Evolutionary conservation across 2,113 vertebrate genomes (phyloP), one percentile per base, ranked within the genome.

Genomic region (Colossoma macropomum): DNA sequence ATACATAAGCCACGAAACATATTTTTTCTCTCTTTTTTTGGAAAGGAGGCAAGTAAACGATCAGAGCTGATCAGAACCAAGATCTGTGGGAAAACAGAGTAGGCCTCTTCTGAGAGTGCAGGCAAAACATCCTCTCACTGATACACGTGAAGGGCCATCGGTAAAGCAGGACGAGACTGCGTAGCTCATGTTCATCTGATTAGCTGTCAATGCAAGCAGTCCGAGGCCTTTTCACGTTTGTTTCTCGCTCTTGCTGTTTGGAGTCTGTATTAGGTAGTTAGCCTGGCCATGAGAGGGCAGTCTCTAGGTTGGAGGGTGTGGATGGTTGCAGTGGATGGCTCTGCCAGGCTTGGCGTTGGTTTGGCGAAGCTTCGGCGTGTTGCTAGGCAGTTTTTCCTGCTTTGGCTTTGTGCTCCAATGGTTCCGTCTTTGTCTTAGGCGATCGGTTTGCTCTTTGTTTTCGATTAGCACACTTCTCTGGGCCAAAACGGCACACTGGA

Each of bases 1-100:
- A 93, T 92, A 92, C 90, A 88, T 87, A 88, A 87, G 83, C 89
- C 87, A 84, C 89, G 75, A 85, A 81, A 90, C 87, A 89, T 90
- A 92, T 83, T 75, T 86, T 83, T 88, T 87, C 68, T 86, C 75
- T 63, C 60, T 77, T 77, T 72, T 71, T 82, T 79, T 70, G 59
- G 72, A 76, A 17, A 28, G 50, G 68, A 56, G 17, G 45, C 68
- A 80, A 77, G 62, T 59, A 75, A 72, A 84, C 66, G 85, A 71
- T 85, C 69, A 48, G 81, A 81, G 81, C 60, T 48, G 86, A 83
- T 85, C 81, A 72, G 41, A 83, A 69, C 69, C 30, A 23, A 76
- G 84, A 84, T 79, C 81, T 80, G 63, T 75, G 75, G 82, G 84
- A 84, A 86, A 87, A 87, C 48, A 75, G 68, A 54, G 75, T 60